Percentiles rank a stretch among this genome's conserved stretches.
Evolutionary conservation across 2,797 vertebrate species (phyloP).

Genomic region (Macroramphosus scolopax): DNA sequence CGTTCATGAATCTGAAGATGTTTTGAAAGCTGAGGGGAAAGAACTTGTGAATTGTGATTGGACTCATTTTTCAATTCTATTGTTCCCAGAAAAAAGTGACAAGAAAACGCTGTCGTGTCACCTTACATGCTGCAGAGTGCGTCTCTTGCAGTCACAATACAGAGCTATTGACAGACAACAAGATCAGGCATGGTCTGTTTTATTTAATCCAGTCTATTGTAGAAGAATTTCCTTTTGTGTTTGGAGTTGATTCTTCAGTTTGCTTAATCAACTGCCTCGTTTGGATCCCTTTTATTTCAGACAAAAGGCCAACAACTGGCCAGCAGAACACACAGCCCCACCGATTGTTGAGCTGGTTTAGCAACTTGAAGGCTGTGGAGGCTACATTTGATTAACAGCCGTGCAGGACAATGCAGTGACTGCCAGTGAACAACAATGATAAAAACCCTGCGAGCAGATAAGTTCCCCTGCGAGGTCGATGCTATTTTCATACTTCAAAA

Average conservation of each 20-base stretch:
- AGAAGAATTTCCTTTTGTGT: constrained; percentile 8
- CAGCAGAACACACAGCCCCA: constrained; percentile 1
- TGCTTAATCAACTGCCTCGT: constrained; percentile 6
- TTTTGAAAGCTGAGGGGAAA: constrained; percentile 13
- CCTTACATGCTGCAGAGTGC: constrained; percentile 31
- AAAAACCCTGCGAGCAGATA: neutral
- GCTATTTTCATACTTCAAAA: neutral
- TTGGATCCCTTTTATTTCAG: constrained; percentile 13
- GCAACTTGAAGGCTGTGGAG: constrained; percentile 11
- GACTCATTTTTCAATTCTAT: constrained; percentile 44
- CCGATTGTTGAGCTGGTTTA: constrained; percentile 24
- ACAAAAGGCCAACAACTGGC: constrained; percentile 13
- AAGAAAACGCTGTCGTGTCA: constrained; percentile 29
- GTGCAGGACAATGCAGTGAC: constrained; percentile 11
- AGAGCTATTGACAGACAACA: constrained; percentile 32
- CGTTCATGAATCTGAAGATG: constrained; percentile 5
- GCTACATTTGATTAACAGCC: constrained; percentile 4
- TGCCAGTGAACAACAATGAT: constrained; percentile 8
- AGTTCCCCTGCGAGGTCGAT: neutral
- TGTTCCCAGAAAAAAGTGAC: constrained; percentile 27
- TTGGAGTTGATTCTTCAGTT: constrained; percentile 10
- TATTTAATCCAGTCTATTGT: neutral
- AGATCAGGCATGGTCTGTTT: constrained; percentile 7
- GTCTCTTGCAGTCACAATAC: constrained; percentile 20
- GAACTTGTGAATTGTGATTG: constrained; percentile 22